Evolutionary conservation across 2,113 vertebrate species (phyloP).

Genomic region (Peromyscus polionotus): DNA sequence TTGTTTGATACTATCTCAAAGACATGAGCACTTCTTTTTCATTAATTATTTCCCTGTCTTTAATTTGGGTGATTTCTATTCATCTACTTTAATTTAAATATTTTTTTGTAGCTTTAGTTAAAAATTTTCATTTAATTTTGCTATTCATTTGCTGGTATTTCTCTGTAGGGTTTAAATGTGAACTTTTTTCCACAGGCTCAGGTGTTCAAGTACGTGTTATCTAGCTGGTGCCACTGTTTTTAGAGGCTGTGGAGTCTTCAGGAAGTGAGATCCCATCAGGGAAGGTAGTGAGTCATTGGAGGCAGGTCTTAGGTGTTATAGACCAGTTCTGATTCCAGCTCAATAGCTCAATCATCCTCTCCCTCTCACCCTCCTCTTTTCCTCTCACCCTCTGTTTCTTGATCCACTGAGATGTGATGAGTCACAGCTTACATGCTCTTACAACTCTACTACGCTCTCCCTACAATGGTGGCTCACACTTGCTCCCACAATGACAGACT

Average conservation of each 20-base stretch:
- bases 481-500: neutral
- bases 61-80: neutral
- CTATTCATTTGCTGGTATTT: neutral
- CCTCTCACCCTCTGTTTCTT: neutral
- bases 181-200: neutral
- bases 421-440: neutral
- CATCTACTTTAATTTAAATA: slow-evolving; percentile 6
- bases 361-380: too few relatives aligned
- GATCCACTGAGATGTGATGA: neutral
- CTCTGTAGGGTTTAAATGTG: neutral
- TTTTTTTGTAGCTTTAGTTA: slow-evolving; percentile 1
- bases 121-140: neutral
- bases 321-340: neutral
- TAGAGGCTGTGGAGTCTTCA: neutral
- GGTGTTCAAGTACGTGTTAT: neutral
- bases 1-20: neutral
- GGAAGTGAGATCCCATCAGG: too few relatives aligned
- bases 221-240: neutral
- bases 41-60: neutral
- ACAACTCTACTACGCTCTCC: neutral
- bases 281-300: neutral
- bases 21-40: neutral
- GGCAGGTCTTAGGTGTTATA: neutral
- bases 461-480: neutral
- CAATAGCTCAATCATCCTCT: too few relatives aligned